phyloP scores from a whole-genome alignment of 2,797 vertebrate species.

The Champsocephalus esox region DNA sequence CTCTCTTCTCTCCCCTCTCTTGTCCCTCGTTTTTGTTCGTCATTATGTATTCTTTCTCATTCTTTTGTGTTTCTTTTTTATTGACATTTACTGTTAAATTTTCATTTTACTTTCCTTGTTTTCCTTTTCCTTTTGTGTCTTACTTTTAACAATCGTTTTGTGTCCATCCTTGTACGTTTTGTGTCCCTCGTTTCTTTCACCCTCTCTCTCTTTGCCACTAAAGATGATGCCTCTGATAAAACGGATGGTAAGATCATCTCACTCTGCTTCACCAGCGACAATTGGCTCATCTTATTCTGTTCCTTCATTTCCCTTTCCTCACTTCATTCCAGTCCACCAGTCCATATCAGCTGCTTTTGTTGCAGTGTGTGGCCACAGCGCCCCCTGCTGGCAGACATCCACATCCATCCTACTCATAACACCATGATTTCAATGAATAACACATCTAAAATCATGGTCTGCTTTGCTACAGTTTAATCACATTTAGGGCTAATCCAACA shows the following conservation, averaged over 20 bases:
- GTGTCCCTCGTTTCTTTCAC: background rate
- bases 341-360: constrained; percentile 33
- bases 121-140: constrained; percentile 11
- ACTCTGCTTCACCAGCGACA: constrained; percentile 55
- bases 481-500: constrained; percentile 5
- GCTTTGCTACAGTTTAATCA: constrained; percentile 44
- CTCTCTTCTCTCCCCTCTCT: constrained; percentile 65
- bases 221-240: constrained; percentile 99
- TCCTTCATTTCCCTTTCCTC: constrained; percentile 46
- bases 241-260: constrained; percentile 96
- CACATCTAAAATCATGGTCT: constrained; percentile 41
- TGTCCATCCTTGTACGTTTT: constrained; percentile 1
- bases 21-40: constrained; percentile 36
- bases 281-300: constrained; percentile 35
- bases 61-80: constrained; percentile 56
- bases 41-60: constrained; percentile 63
- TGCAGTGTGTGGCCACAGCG: constrained; percentile 55
- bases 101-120: constrained; percentile 12
- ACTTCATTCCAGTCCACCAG: constrained; percentile 44
- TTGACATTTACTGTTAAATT: constrained; percentile 26
- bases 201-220: constrained; percentile 77
- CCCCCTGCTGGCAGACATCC: constrained; percentile 66
- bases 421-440: constrained; percentile 34
- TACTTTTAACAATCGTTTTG: constrained; percentile 5
- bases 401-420: constrained; percentile 25